A percentile compares a stretch with the other conserved stretches of the same genome.
Conservation (phyloP, 2,888 invertebrate species). For the Blera fallax region DNA sequence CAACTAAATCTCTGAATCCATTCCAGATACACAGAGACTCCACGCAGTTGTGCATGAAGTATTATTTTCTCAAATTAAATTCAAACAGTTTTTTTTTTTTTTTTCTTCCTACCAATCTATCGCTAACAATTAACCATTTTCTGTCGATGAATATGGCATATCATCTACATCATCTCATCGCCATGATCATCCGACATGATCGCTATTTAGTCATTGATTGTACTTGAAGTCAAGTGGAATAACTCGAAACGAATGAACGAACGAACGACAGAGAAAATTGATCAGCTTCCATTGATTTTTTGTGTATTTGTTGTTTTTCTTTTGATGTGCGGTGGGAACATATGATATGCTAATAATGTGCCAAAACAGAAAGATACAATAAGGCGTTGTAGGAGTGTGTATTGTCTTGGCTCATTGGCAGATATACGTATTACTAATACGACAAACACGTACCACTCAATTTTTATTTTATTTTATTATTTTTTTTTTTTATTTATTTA, state of each 20-base stretch:
- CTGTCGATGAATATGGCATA: slow-evolving; percentile 21
- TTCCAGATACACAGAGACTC: neutral
- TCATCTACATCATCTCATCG: slow-evolving; percentile 32
- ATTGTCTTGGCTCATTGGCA: slow-evolving; percentile 29
- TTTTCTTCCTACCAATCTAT: slow-evolving; percentile 17
- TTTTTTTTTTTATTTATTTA: slow-evolving; percentile 38
- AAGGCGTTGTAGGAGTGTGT: slow-evolving; percentile 3
- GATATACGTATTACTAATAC: slow-evolving; percentile 15
- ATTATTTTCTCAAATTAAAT: slow-evolving; percentile 25
- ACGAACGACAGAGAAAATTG: slow-evolving; percentile 18
- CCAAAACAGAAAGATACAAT: slow-evolving; percentile 37
- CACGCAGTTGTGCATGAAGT: slow-evolving; percentile 15
- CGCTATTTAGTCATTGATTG: slow-evolving; percentile 37
- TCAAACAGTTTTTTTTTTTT: slow-evolving; percentile 1
- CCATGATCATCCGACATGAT: slow-evolving; percentile 52
- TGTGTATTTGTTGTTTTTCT: neutral
- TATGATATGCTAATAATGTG: slow-evolving; percentile 65
- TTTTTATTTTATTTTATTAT: too few relatives aligned
- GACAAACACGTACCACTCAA: slow-evolving; percentile 62
- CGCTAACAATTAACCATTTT: slow-evolving; percentile 33
- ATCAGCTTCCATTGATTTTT: slow-evolving; percentile 49
- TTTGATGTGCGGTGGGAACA: slow-evolving; percentile 23
- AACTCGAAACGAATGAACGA: slow-evolving; percentile 6
- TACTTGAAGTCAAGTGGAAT: slow-evolving; percentile 66
- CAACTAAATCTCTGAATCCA: slow-evolving; percentile 26